Evolutionary conservation across 2,113 vertebrate species (phyloP).

Genomic region (Xiphias gladius): DNA sequence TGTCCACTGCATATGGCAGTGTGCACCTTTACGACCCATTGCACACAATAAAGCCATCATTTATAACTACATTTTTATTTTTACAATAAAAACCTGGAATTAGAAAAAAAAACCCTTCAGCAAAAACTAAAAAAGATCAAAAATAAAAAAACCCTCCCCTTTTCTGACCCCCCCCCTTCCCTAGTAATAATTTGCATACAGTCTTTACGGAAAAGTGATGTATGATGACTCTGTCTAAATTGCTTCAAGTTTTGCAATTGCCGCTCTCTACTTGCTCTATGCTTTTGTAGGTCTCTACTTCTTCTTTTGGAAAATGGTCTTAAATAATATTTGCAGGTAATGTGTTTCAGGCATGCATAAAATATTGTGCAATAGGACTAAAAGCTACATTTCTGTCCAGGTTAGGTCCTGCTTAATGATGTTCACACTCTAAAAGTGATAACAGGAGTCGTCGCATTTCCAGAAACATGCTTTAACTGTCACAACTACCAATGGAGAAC

Average conservation of each 20-base stretch:
- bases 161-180: neutral
- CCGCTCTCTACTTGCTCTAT: neutral
- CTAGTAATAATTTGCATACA: neutral
- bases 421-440: neutral
- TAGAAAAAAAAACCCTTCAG: neutral
- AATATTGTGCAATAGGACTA: neutral
- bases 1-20: neutral
- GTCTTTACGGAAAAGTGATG: neutral
- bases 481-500: conserved; percentile 27
- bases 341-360: neutral
- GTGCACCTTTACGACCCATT: too few species aligned
- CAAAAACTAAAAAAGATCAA: too few species aligned
- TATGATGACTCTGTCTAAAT: neutral
- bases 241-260: neutral
- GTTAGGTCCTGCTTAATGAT: neutral
- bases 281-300: neutral
- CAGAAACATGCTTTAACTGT: conserved; percentile 8
- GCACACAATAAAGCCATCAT: too few species aligned
- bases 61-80: neutral
- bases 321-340: neutral
- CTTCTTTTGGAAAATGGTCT: neutral
- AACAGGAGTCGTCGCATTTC: neutral
- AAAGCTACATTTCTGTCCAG: neutral
- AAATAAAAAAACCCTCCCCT: too few species aligned
- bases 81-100: neutral